A percentile compares a stretch with the other conserved stretches of the same genome.
Conservation (phyloP, 2,113 vertebrate genomes). For the Syrmaticus mikado region DNA sequence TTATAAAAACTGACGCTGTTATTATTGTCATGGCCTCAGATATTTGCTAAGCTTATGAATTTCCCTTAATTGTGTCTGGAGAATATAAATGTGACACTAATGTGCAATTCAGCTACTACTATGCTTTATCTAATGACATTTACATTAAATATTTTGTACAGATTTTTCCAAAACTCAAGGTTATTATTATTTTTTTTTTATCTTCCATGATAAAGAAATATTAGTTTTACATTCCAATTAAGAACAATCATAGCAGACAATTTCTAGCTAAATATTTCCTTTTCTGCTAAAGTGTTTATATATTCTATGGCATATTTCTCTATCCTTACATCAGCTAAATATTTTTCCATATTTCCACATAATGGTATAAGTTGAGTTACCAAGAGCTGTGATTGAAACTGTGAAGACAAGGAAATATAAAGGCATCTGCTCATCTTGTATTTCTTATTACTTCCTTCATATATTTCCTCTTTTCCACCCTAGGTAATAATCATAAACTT, state of each 20-base stretch:
- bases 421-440: not conserved
- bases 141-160: not conserved
- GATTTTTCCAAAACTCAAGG: not conserved
- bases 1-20: not conserved
- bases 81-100: conserved; percentile 21
- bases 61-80: not conserved
- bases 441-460: not conserved
- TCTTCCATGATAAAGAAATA: not conserved
- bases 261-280: not conserved
- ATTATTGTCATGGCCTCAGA: conserved; percentile 10
- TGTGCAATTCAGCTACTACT: not conserved
- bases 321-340: not conserved
- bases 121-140: not conserved
- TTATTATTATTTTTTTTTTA: conserved; percentile 29
- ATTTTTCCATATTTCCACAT: not conserved
- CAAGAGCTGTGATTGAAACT: not conserved
- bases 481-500: not conserved
- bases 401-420: not conserved
- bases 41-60: not conserved
- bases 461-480: not conserved
- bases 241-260: not conserved
- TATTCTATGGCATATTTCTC: not conserved
- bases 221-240: not conserved
- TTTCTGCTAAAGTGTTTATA: not conserved
- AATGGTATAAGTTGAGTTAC: not conserved